Conservation (phyloP, 2,797 vertebrate genomes). For the Threskiornis aethiopicus region DNA sequence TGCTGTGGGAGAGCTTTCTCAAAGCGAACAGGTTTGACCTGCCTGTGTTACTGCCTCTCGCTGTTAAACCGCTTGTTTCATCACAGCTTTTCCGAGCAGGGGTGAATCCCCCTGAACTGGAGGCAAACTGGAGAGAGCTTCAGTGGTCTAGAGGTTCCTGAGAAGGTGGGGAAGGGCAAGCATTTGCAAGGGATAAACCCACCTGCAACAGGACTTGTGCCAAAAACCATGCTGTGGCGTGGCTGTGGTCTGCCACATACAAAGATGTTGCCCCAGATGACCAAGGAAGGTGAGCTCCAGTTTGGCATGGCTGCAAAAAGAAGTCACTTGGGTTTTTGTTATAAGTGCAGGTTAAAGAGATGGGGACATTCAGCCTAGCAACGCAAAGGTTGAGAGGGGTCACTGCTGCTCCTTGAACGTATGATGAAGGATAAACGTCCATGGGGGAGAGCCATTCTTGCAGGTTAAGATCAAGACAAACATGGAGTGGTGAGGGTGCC, state of each 20-base stretch:
- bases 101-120: neutral
- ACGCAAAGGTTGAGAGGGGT: neutral
- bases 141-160: neutral
- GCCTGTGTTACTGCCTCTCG: neutral
- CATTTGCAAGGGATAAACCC: neutral
- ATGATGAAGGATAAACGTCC: neutral
- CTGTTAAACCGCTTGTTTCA: neutral
- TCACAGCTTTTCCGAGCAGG: neutral
- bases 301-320: neutral
- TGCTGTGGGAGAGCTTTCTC: neutral
- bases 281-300: neutral
- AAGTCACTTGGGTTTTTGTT: neutral
- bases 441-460: neutral
- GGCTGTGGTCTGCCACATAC: neutral
- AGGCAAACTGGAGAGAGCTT: neutral
- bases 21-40: neutral
- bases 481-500: fast-evolving
- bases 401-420: neutral
- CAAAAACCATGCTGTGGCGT: fast-evolving
- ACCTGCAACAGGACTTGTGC: neutral
- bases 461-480: neutral
- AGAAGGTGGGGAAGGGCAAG: neutral
- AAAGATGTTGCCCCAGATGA: neutral
- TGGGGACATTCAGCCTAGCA: neutral
- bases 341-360: neutral